A percentile compares a stretch with the other conserved stretches of the same genome.
These are phyloP conservation scores for Lithophane ornitopus DNA, from an alignment of 2,888 invertebrate species.

Conservation along the genomic window DNA sequence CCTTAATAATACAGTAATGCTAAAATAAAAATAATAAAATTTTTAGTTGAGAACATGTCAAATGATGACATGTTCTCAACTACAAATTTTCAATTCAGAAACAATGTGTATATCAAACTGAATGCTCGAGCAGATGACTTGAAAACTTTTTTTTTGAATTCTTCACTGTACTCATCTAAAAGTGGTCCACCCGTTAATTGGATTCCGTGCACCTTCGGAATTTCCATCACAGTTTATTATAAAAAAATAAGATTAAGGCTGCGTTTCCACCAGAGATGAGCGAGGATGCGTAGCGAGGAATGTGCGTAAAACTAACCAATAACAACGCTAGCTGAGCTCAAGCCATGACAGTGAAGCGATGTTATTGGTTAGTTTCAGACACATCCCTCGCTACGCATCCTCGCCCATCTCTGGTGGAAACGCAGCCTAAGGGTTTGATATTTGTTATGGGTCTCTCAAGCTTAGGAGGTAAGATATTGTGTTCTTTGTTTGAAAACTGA, in stretches of 20 bases:
- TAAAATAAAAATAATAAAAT: no score
- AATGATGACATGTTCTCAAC: not conserved
- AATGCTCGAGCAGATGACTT: not conserved
- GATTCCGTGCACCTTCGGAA: constrained; percentile 4
- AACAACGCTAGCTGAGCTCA: no score
- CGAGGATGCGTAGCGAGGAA: no score
- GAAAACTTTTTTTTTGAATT: not conserved
- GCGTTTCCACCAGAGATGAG: no score
- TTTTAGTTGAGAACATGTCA: no score
- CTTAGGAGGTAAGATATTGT: not conserved
- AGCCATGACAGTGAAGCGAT: no score
- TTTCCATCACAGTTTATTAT: not conserved
- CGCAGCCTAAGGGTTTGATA: constrained; percentile 14
- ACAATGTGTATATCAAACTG: not conserved
- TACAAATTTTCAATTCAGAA: not conserved
- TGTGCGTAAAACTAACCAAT: no score
- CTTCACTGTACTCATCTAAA: not conserved
- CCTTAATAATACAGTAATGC: not conserved
- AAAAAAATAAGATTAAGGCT: constrained; percentile 19
- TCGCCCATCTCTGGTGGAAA: no score
- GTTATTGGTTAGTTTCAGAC: no score
- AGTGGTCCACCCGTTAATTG: constrained; percentile 18
- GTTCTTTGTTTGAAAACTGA: constrained; percentile 11
- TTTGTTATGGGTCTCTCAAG: constrained; percentile 25
- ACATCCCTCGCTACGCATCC: no score